Conservation (phyloP, 2,797 vertebrate genomes). For the Natrix natrix region DNA sequence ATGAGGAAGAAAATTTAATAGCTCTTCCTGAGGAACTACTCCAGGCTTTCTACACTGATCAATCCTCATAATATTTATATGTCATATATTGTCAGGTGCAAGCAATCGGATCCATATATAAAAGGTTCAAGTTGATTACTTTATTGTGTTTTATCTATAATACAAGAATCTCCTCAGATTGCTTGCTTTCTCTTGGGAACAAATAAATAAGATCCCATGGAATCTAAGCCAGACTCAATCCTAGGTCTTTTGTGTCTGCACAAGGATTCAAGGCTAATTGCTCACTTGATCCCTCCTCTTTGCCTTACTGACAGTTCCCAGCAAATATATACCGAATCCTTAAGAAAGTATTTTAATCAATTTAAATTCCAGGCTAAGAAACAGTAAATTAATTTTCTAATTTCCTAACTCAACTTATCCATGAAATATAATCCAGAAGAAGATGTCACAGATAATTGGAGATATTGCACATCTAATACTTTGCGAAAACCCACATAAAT, state of each 20-base stretch:
- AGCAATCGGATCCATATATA: background rate
- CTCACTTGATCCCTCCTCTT: background rate
- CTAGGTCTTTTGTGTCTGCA: background rate
- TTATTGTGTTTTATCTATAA: background rate
- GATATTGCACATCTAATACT: background rate
- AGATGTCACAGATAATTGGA: background rate
- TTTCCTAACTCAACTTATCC: background rate
- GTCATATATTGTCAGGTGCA: background rate
- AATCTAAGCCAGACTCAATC: background rate
- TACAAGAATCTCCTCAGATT: background rate
- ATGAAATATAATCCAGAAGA: background rate
- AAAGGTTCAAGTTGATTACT: background rate
- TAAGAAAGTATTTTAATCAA: background rate
- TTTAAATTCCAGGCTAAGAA: background rate
- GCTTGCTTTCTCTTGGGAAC: background rate
- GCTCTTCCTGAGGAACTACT: too few species aligned
- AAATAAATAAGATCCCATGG: background rate
- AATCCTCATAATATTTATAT: background rate
- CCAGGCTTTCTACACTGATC: background rate
- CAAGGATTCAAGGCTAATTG: background rate
- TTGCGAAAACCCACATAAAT: background rate
- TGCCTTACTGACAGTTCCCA: background rate
- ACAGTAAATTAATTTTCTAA: background rate
- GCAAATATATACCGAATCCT: background rate
- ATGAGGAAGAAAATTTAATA: background rate